phyloP scores from a whole-genome alignment of 2,797 vertebrate genomes.

The Threskiornis aethiopicus region DNA sequence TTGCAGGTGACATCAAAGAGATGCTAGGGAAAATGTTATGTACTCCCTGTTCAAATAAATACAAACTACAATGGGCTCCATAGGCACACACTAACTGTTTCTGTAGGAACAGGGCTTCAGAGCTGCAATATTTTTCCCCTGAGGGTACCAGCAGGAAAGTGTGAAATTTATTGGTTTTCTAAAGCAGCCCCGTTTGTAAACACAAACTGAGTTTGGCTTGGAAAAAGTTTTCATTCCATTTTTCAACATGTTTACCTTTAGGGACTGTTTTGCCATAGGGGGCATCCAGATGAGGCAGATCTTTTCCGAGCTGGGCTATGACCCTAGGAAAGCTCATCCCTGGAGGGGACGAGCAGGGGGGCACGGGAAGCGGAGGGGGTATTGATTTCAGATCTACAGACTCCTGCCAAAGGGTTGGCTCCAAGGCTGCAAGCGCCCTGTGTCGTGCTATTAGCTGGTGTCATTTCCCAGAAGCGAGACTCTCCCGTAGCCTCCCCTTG shows the following conservation, averaged over 20 bases:
- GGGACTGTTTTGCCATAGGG: not conserved
- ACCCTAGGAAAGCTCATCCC: not conserved
- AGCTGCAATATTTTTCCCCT: not conserved
- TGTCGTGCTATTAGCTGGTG: not conserved
- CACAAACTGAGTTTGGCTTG: not conserved
- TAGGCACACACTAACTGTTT: not conserved
- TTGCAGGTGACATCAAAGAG: not conserved
- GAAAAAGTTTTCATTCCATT: not conserved
- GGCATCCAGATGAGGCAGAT: not conserved
- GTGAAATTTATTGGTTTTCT: not conserved
- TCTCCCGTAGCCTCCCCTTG: not conserved
- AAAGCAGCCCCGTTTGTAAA: not conserved
- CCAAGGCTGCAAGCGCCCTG: not conserved
- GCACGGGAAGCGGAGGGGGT: not conserved
- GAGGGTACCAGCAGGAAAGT: not conserved
- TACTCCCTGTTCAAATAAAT: not conserved
- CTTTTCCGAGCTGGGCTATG: not conserved
- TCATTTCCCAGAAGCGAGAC: slow-evolving; percentile 15
- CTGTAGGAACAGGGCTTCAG: not conserved
- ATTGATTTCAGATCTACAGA: slow-evolving; percentile 2
- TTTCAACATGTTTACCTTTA: accelerated
- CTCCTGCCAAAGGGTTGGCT: not conserved
- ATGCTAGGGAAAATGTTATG: not conserved
- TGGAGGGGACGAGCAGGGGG: not conserved
- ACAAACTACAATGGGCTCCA: not conserved